Percentiles rank a stretch among this genome's conserved stretches.
phyloP scores from a whole-genome alignment of 1,140 invertebrate genomes.

The Cotesia glomerata region DNA sequence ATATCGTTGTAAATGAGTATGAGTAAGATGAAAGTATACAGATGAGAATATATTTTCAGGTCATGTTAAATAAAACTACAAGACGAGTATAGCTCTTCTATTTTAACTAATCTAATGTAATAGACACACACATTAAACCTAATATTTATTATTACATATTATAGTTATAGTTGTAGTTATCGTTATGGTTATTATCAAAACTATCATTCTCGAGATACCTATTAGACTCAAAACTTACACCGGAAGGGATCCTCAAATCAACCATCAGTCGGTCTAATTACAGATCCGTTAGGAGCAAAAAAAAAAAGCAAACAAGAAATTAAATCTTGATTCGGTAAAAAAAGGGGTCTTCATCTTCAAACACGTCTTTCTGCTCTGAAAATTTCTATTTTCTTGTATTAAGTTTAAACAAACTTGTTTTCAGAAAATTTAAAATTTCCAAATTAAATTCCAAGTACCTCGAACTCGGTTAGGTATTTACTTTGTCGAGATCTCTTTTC shows the following conservation, averaged over 20 bases:
- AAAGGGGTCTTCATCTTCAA: background rate
- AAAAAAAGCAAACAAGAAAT: background rate
- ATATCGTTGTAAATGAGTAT: too few relatives aligned
- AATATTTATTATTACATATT: background rate
- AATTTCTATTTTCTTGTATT: too few relatives aligned
- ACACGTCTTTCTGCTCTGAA: background rate
- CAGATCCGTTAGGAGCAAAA: constrained; percentile 9
- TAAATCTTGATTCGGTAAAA: background rate
- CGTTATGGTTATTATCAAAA: background rate
- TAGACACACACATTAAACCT: background rate
- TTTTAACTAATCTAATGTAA: background rate
- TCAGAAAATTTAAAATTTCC: too few relatives aligned
- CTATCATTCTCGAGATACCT: background rate
- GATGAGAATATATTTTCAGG: constrained; percentile 18
- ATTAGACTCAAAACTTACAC: background rate
- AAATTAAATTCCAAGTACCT: too few relatives aligned
- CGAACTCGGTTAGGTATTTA: too few relatives aligned
- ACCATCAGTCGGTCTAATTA: background rate
- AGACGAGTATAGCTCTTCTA: background rate
- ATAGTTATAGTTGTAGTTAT: background rate
- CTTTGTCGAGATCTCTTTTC: too few relatives aligned
- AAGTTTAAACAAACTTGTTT: too few relatives aligned
- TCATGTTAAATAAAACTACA: background rate
- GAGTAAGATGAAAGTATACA: constrained; percentile 19
- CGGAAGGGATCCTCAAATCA: background rate